Evolutionary conservation across 2,113 vertebrate genomes (phyloP).

Genomic region (Myiopsitta monachus): DNA sequence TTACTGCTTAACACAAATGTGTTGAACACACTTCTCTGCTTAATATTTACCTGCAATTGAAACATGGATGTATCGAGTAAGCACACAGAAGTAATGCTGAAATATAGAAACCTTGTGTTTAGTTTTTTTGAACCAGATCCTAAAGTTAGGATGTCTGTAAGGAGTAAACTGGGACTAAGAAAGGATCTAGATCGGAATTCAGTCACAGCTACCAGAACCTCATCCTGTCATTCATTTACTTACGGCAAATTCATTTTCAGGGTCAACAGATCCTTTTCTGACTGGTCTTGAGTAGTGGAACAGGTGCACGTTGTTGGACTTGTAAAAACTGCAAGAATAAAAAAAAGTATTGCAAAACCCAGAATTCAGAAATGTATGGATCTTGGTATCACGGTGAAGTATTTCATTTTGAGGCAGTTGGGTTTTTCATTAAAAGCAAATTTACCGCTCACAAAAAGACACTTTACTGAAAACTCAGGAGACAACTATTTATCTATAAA

Average conservation of each 20-base stretch:
- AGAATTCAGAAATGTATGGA: not conserved
- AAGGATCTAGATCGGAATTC: not conserved
- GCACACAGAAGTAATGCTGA: not conserved
- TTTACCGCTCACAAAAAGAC: not conserved
- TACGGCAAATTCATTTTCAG: slow-evolving; percentile 96
- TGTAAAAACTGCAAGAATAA: slow-evolving; percentile 89
- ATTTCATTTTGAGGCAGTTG: not conserved
- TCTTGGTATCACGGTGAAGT: not conserved
- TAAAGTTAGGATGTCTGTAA: not conserved
- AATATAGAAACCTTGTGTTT: not conserved
- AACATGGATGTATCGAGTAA: not conserved
- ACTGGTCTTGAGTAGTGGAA: slow-evolving; percentile 96
- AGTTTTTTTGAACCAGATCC: not conserved
- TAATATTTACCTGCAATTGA: not conserved
- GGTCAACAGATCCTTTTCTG: slow-evolving; percentile 89
- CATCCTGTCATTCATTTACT: slow-evolving; percentile 59
- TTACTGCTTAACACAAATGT: not conserved
- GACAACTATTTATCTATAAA: not conserved
- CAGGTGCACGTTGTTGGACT: slow-evolving; percentile 93
- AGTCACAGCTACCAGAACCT: not conserved
- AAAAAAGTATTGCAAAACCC: not conserved
- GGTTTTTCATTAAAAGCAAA: slow-evolving; percentile 35
- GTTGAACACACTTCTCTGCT: not conserved
- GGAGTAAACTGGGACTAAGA: not conserved
- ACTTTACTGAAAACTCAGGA: not conserved